These are phyloP conservation scores for Origma solitaria DNA, from an alignment of 2,113 vertebrate species.

Conservation along the genomic window DNA sequence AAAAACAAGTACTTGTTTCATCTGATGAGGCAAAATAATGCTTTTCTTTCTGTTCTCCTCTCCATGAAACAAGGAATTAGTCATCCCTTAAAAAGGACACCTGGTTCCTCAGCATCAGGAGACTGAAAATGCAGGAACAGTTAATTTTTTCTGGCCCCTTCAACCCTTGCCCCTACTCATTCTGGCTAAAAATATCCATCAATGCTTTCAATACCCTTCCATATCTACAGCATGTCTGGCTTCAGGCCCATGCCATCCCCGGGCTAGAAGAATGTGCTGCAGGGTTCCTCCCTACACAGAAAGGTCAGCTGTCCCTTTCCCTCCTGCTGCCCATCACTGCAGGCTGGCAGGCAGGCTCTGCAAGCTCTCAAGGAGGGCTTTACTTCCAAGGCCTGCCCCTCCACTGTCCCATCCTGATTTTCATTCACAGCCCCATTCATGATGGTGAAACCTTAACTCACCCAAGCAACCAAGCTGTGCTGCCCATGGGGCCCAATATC, in stretches of 20 bases:
- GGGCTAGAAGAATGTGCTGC: neutral
- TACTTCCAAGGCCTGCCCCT: neutral
- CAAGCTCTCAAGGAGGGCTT: neutral
- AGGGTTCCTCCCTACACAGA: neutral
- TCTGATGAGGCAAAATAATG: neutral
- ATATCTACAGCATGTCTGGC: neutral
- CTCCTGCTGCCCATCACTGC: neutral
- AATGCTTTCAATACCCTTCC: neutral
- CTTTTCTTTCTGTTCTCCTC: neutral
- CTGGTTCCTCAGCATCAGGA: neutral
- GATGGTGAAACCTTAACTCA: slow-evolving; percentile 4
- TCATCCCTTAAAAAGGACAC: neutral
- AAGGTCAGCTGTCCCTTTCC: slow-evolving; percentile 2
- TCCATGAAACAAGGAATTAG: neutral
- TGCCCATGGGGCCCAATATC: neutral
- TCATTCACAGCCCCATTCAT: slow-evolving; percentile 2
- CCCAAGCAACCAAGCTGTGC: neutral
- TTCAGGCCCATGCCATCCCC: neutral
- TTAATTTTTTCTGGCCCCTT: neutral
- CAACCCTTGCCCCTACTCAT: neutral
- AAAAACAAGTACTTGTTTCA: neutral
- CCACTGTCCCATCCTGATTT: neutral
- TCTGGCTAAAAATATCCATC: slow-evolving; percentile 3
- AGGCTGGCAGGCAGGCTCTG: neutral
- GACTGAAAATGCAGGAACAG: neutral